phyloP scores from a whole-genome alignment of 2,888 invertebrate species.

The Baccha elongata region DNA sequence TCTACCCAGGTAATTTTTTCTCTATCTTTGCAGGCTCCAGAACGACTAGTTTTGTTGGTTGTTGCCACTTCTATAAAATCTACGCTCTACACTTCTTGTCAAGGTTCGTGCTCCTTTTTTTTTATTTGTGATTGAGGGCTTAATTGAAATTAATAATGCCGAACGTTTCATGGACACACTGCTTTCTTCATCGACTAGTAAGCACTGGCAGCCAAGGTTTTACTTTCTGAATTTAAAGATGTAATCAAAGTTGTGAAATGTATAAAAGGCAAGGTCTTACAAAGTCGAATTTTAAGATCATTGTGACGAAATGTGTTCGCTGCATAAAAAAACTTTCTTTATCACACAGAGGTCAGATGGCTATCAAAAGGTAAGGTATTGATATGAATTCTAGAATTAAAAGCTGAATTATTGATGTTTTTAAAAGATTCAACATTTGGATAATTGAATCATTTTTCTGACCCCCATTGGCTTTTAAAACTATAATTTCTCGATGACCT shows the following conservation, averaged over 20 bases:
- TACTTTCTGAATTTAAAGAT: slow-evolving; percentile 30
- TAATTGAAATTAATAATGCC: too few species aligned
- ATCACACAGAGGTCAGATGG: slow-evolving; percentile 20
- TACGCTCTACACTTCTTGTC: too few species aligned
- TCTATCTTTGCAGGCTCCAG: not conserved
- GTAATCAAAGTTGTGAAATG: slow-evolving; percentile 33
- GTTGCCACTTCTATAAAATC: too few species aligned
- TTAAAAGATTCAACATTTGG: slow-evolving; percentile 16
- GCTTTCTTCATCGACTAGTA: too few species aligned
- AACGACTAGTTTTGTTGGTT: not conserved
- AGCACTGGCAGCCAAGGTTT: not conserved
- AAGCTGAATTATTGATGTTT: slow-evolving; percentile 22
- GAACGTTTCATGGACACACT: slow-evolving; percentile 32
- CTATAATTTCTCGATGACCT: slow-evolving; percentile 12
- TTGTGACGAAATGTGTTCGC: slow-evolving; percentile 9
- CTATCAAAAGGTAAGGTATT: slow-evolving; percentile 18
- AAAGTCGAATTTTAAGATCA: slow-evolving; percentile 27
- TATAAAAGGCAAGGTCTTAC: slow-evolving; percentile 19
- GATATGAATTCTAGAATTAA: slow-evolving; percentile 8
- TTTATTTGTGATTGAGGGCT: too few species aligned
- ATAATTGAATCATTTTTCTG: slow-evolving; percentile 6
- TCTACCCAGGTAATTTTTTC: not conserved
- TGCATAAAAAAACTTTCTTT: slow-evolving; percentile 25
- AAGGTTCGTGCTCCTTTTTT: too few species aligned
- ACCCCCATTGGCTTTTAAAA: slow-evolving; percentile 14